Percentiles rank a stretch among this genome's conserved stretches.
Evolutionary conservation across 53 echinoderm and acorn worm species (phyloP).

Genomic region (Mesocentrotus franciscanus): DNA sequence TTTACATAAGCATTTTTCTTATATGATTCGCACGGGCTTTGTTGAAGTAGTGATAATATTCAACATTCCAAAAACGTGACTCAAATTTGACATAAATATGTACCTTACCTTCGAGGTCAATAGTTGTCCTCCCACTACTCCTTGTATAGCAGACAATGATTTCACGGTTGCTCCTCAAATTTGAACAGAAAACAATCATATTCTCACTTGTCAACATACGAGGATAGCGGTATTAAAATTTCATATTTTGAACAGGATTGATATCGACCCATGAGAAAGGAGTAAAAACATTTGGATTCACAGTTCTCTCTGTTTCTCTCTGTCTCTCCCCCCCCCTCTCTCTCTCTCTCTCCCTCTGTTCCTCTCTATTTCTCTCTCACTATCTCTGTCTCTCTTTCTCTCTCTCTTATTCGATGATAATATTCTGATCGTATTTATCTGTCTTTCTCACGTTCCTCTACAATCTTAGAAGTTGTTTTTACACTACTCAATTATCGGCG

Average conservation of each 20-base stretch:
- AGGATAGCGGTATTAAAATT: neutral
- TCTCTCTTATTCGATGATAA: neutral
- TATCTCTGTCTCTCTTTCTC: no score
- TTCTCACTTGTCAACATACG: neutral
- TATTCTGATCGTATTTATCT: neutral
- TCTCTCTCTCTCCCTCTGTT: no score
- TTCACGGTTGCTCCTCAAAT: neutral
- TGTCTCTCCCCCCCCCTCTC: no score
- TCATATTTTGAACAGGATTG: neutral
- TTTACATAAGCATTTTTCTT: no score
- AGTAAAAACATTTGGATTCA: neutral
- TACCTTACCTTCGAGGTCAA: neutral
- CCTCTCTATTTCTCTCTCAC: no score
- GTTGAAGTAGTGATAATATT: neutral
- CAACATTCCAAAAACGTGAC: neutral
- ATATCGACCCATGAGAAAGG: neutral
- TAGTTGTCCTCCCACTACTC: neutral
- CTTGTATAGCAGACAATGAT: neutral
- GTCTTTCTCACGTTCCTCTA: neutral
- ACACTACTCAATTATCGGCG: no score
- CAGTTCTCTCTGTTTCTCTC: neutral
- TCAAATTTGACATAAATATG: neutral
- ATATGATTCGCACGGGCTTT: no score
- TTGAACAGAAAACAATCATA: neutral
- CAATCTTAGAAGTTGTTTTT: neutral